Conservation (phyloP, 2,888 invertebrate species). For the Hedya salicella region DNA sequence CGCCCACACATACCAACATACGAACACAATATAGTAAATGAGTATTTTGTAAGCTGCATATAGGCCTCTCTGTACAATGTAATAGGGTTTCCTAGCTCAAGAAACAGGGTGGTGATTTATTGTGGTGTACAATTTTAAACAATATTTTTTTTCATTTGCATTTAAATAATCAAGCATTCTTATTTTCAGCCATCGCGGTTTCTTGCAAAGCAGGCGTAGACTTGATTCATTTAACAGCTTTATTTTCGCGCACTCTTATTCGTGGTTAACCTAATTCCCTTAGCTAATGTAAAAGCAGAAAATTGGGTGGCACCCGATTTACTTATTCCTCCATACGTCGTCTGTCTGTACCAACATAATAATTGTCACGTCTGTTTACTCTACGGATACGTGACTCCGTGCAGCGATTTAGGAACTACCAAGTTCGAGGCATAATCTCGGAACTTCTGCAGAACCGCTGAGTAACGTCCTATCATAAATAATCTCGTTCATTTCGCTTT, state of each 20-base stretch:
- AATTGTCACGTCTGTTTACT: slow-evolving; percentile 43
- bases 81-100: too few relatives aligned
- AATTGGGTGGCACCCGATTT: slow-evolving; percentile 19
- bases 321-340: slow-evolving; percentile 22
- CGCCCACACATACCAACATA: too few relatives aligned
- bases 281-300: slow-evolving; percentile 4
- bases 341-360: slow-evolving; percentile 19
- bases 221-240: not conserved
- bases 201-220: not conserved
- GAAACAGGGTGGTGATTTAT: too few relatives aligned
- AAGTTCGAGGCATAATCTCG: slow-evolving; percentile 54
- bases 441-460: slow-evolving; percentile 53
- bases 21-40: too few relatives aligned
- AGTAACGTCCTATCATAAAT: slow-evolving; percentile 52
- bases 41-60: too few relatives aligned
- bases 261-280: not conserved
- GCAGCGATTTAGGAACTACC: slow-evolving; percentile 35
- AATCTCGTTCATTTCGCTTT: slow-evolving; percentile 49
- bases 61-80: too few relatives aligned
- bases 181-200: not conserved
- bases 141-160: too few relatives aligned
- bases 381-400: slow-evolving; percentile 36
- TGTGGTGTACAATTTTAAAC: too few relatives aligned
- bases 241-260: not conserved
- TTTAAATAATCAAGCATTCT: too few relatives aligned